phyloP scores from a whole-genome alignment of 2,797 vertebrate genomes.

The Borostomias antarcticus region DNA sequence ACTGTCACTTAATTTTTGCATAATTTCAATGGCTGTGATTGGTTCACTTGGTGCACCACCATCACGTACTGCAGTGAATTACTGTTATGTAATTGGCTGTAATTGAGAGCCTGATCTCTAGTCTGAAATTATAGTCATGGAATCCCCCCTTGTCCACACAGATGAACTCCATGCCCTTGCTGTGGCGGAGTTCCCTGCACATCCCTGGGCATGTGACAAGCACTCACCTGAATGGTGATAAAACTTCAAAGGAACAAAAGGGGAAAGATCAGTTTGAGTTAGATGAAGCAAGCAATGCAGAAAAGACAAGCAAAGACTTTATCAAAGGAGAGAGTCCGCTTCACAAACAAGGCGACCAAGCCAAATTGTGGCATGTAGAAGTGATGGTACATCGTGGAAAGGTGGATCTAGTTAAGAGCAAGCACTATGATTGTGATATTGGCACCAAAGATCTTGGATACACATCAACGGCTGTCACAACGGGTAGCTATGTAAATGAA shows the following conservation, averaged over 20 bases:
- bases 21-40: constrained; percentile 52
- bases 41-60: no score
- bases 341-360: background rate
- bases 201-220: constrained; percentile 7
- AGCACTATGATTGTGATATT: background rate
- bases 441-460: background rate
- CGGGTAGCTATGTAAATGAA: background rate
- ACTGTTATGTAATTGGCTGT: no score
- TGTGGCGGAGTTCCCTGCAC: constrained; percentile 31
- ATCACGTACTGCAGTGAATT: no score
- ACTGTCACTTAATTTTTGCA: background rate
- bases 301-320: constrained; percentile 3
- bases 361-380: background rate
- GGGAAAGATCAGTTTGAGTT: background rate
- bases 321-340: constrained; percentile 12
- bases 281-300: background rate
- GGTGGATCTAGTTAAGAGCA: background rate
- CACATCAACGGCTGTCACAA: background rate
- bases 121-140: constrained; percentile 50
- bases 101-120: constrained; percentile 34
- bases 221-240: constrained; percentile 16
- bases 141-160: constrained; percentile 65
- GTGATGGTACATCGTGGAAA: background rate
- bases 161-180: constrained; percentile 37
- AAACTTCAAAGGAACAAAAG: constrained; percentile 35